Conservation (phyloP, 1,140 invertebrate species). For the Anagrus nilaparvatae region DNA sequence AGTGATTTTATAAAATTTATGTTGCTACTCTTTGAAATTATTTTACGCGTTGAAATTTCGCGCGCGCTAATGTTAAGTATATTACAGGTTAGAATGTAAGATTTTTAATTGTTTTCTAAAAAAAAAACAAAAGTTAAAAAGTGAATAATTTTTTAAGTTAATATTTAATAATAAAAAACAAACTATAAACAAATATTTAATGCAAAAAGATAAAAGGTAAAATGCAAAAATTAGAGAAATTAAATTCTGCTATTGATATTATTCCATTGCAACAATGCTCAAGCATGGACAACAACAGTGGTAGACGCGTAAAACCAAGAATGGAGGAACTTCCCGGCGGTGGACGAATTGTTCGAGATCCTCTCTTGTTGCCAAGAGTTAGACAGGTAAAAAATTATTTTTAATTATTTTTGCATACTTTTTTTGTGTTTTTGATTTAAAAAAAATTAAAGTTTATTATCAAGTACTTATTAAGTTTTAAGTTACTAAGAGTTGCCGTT, state of each 20-base stretch:
- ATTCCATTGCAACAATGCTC: slow-evolving; percentile 31
- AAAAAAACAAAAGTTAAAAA: background rate
- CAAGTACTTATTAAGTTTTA: too few species aligned
- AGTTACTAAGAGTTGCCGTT: too few species aligned
- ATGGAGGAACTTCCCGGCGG: background rate
- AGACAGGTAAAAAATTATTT: slow-evolving; percentile 15
- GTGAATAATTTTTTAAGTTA: background rate
- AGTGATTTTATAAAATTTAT: too few species aligned
- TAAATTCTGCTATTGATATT: slow-evolving; percentile 33
- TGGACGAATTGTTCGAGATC: slow-evolving; percentile 10
- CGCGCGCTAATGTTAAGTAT: background rate
- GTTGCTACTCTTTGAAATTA: slow-evolving; percentile 15
- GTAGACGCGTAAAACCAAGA: background rate
- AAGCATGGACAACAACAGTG: slow-evolving; percentile 18
- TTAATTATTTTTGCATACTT: background rate
- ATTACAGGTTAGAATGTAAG: background rate
- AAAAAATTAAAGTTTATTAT: too few species aligned
- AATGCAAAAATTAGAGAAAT: slow-evolving; percentile 37
- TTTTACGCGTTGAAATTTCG: slow-evolving; percentile 6
- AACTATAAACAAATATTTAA: background rate
- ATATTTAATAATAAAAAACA: background rate
- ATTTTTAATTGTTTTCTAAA: background rate
- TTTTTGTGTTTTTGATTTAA: background rate
- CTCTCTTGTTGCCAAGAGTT: slow-evolving; percentile 19
- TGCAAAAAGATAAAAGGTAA: slow-evolving; percentile 8